Evolutionary conservation across 92 coral and sea anemone genomes (phyloP).

Genomic region (Porites divaricata): DNA sequence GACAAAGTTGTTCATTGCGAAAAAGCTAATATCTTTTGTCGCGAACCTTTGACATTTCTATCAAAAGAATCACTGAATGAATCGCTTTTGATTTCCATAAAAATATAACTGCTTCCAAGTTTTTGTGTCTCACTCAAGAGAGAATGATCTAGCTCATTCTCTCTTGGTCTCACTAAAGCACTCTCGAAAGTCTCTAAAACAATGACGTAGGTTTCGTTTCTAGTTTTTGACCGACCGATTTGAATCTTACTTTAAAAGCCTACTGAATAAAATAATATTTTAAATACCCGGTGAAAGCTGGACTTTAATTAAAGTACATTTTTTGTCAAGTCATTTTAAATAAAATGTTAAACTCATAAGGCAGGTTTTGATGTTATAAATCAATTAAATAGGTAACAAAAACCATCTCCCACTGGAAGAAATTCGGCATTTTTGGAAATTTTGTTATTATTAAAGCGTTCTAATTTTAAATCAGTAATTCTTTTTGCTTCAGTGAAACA

Average conservation of each 20-base stretch:
- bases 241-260: neutral
- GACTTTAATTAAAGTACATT: neutral
- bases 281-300: neutral
- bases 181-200: neutral
- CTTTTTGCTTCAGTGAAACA: neutral
- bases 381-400: neutral
- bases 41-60: neutral
- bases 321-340: neutral
- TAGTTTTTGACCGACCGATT: neutral
- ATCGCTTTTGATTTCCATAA: neutral
- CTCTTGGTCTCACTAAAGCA: no score
- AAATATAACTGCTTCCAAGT: neutral
- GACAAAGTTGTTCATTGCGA: no score
- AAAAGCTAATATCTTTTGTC: neutral
- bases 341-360: neutral
- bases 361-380: neutral
- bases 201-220: neutral
- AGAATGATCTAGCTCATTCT: no score
- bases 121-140: no score
- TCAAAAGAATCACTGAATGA: neutral
- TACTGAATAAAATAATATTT: no score
- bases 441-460: neutral
- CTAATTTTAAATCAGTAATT: neutral
- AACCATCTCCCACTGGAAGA: neutral
- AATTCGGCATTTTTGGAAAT: no score